Evolutionary conservation across 2,888 invertebrate species (phyloP), one percentile per base, ranked within the genome.

Genomic region (Cerastoderma edule): DNA sequence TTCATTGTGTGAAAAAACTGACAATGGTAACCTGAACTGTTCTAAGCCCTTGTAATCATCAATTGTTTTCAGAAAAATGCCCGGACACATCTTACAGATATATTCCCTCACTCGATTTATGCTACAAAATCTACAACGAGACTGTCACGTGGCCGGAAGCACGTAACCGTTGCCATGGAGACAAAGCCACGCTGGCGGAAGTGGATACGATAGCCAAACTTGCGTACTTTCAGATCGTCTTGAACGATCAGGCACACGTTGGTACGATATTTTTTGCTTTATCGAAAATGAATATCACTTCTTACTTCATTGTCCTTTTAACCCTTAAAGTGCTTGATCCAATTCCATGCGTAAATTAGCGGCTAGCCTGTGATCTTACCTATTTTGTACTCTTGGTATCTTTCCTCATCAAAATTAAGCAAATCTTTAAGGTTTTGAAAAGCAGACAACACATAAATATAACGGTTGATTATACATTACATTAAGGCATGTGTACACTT

Each of bases 81-180:
- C 67, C 75, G 0, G 72, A 76, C 32, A 50, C 8, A 3, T 65
- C 54, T 13, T 76, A 76, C 30, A 32, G 35, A 22, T 76, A 72
- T 33, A 53, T 64, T n/a, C 64, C 75, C 16, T 67, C 46, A 24
- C 30, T 76, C 1, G 57, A 68, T 33, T 22, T 76, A 27, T 76
- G 75, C 28, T 76, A 64, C 65, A 71, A 72, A 24, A 65, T 71
- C 6, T 39, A 72, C 27, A 57, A 63, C 4, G 63, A 54, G 8
- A 28, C 32, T 2, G 46, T 48, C 19, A 72, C 64, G 32, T 76
- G 75, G 75, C 33, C 67, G 16, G 54, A 67, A 24, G 75, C 72
- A 56, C 32, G 28, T 16, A 35, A 39, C 28, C 30, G 30, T 0
- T 76, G 75, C 39, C 19, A 32, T n/a, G 22, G 22, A 27, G 71